These are phyloP conservation scores for Megalops atlanticus DNA, from an alignment of 2,113 vertebrate species.

Conservation along the genomic window DNA sequence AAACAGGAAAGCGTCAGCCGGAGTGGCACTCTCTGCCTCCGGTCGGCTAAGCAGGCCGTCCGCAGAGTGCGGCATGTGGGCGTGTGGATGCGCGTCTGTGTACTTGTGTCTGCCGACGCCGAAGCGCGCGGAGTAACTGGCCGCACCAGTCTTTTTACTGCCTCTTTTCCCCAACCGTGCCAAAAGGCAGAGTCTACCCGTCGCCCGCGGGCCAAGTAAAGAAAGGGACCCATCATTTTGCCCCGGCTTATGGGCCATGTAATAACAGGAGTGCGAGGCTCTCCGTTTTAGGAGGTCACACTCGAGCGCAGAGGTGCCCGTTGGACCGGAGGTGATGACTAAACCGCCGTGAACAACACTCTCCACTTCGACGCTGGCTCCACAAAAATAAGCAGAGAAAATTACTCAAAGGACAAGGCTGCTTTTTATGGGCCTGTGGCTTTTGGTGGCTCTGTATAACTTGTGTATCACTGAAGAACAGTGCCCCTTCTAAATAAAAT, in stretches of 20 bases:
- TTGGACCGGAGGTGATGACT: not conserved
- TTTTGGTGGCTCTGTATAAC: not conserved
- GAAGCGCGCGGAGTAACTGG: not conserved
- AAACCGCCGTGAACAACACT: not conserved
- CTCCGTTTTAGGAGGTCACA: conserved; percentile 3
- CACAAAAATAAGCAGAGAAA: conserved; percentile 2
- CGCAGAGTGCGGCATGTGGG: not conserved
- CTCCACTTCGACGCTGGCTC: not conserved
- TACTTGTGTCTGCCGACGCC: not conserved
- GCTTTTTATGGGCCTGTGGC: not conserved
- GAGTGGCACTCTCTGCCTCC: not conserved
- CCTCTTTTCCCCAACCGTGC: not conserved
- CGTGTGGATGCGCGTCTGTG: not conserved
- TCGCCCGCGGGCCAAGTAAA: not conserved
- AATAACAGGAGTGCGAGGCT: conserved; percentile 2
- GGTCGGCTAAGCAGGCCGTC: not conserved
- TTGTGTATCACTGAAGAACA: not conserved
- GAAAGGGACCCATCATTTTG: conserved; percentile 8
- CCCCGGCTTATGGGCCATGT: not conserved
- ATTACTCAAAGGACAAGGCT: not conserved
- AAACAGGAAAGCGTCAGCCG: not conserved
- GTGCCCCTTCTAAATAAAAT: not conserved
- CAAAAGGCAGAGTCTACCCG: not conserved
- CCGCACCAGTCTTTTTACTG: not conserved
- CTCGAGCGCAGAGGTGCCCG: not conserved